These are phyloP conservation scores for Seladonia tumulorum DNA, from an alignment of 2,888 invertebrate species.

Conservation along the genomic window DNA sequence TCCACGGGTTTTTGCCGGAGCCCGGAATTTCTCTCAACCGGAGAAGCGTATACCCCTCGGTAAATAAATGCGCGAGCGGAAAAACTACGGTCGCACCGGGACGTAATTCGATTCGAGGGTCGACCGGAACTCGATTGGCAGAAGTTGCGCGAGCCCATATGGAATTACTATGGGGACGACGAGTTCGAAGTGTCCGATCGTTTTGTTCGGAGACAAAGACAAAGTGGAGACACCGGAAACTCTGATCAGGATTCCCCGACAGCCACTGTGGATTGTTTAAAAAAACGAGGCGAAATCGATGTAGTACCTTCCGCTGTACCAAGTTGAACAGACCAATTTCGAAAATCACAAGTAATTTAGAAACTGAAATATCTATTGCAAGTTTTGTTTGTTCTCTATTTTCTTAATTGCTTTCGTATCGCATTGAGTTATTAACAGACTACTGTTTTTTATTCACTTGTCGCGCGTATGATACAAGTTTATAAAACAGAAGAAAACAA, in stretches of 20 bases:
- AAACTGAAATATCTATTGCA: not conserved
- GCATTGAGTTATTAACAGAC: no score
- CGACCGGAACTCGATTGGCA: slow-evolving; percentile 63
- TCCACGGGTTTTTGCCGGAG: not conserved
- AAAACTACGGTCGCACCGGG: slow-evolving; percentile 50
- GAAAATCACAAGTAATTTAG: not conserved
- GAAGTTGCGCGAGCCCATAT: slow-evolving; percentile 62
- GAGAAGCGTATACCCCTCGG: slow-evolving; percentile 6
- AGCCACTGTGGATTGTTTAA: slow-evolving; percentile 1
- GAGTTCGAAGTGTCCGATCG: slow-evolving; percentile 58
- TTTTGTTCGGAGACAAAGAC: slow-evolving; percentile 49
- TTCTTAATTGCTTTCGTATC: not conserved
- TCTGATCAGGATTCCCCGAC: slow-evolving; percentile 7
- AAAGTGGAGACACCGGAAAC: slow-evolving; percentile 31
- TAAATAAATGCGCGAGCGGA: slow-evolving; percentile 63
- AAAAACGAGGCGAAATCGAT: not conserved
- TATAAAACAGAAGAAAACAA: not conserved
- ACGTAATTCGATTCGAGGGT: slow-evolving; percentile 63
- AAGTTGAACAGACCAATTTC: not conserved
- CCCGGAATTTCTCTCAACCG: not conserved
- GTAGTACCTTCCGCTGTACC: not conserved
- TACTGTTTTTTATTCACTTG: no score
- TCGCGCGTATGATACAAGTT: not conserved
- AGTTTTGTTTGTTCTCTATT: not conserved
- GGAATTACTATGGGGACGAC: slow-evolving; percentile 59